A percentile compares a stretch with the other conserved stretches of the same genome.
These are phyloP conservation scores for Charadrius vociferus DNA, from an alignment of 2,113 vertebrate genomes.

Conservation along the genomic window DNA sequence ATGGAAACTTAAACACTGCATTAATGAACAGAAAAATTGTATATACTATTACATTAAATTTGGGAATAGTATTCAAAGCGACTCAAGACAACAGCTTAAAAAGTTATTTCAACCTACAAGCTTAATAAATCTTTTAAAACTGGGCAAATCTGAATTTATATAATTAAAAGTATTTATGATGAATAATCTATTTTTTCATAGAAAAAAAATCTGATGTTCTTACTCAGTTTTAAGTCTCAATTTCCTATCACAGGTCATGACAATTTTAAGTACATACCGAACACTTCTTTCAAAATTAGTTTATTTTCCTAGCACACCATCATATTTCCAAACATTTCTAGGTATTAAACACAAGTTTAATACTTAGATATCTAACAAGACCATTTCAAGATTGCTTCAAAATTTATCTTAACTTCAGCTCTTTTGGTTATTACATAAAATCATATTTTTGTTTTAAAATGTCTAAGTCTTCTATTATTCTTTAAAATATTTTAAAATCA, in stretches of 20 bases:
- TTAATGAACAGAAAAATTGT: background rate
- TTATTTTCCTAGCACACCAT: background rate
- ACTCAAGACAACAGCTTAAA: background rate
- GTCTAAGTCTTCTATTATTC: background rate
- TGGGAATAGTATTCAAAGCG: background rate
- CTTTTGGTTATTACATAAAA: background rate
- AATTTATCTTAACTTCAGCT: background rate
- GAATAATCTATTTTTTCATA: background rate
- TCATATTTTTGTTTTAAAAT: background rate
- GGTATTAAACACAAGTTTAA: background rate
- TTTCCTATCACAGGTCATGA: background rate
- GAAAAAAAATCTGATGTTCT: slow-evolving; percentile 4
- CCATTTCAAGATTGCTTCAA: background rate
- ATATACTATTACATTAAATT: background rate
- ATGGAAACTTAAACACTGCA: background rate
- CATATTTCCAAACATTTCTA: background rate
- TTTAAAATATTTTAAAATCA: slow-evolving; percentile 26
- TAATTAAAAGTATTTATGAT: background rate
- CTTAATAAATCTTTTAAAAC: background rate
- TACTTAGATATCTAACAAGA: background rate
- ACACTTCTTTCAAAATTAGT: background rate
- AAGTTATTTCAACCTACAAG: background rate
- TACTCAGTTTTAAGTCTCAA: background rate
- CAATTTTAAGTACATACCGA: background rate
- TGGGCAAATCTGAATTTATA: background rate